phyloP scores from a whole-genome alignment of 2,113 vertebrate species.

The Pseudolaguvia tuberculata region DNA sequence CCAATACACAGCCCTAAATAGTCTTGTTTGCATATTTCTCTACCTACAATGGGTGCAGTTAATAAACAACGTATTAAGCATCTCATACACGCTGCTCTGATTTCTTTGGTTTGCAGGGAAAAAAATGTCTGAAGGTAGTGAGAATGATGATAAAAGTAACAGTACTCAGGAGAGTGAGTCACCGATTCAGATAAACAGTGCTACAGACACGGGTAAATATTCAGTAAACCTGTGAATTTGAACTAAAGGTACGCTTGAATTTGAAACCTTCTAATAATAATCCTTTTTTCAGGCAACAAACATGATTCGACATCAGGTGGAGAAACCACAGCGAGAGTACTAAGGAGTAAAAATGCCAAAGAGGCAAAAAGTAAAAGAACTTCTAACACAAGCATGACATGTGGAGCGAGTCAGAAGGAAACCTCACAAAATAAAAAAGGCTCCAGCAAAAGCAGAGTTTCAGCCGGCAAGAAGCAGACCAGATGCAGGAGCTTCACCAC shows the following conservation, averaged over 20 bases:
- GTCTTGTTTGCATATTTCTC: no score
- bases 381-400: conserved; percentile 45
- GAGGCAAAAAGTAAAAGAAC: conserved; percentile 55
- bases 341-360: conserved; percentile 48
- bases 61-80: neutral
- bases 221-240: neutral
- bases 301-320: conserved; percentile 52
- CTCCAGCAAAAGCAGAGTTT: conserved; percentile 49
- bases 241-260: no score
- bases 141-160: conserved; percentile 65
- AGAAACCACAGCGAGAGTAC: conserved; percentile 33
- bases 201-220: conserved; percentile 66
- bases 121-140: conserved; percentile 68
- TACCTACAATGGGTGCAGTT: no score
- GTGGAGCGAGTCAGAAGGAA: conserved; percentile 11
- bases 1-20: no score
- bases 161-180: conserved; percentile 63
- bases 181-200: conserved; percentile 58
- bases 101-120: conserved; percentile 69
- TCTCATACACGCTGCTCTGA: neutral
- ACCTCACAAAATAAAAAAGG: conserved; percentile 51
- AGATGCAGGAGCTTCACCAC: conserved; percentile 27
- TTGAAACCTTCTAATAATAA: neutral
- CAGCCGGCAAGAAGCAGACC: conserved; percentile 41
- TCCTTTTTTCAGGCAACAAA: conserved; percentile 58